phyloP scores from a whole-genome alignment of 2,113 vertebrate genomes.

The Dasyurus viverrinus region DNA sequence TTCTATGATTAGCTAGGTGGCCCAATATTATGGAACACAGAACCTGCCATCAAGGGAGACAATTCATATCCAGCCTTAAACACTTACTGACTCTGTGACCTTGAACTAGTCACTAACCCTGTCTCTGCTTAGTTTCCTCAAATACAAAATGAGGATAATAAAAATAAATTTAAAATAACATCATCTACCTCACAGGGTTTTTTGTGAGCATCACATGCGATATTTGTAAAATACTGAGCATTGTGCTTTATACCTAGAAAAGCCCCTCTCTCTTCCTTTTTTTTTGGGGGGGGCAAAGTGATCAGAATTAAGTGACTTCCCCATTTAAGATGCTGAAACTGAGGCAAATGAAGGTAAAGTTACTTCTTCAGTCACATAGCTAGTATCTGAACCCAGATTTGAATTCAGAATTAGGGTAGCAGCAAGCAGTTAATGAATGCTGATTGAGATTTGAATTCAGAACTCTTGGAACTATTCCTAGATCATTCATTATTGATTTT shows the following conservation, averaged over 20 bases:
- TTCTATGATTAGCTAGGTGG: neutral
- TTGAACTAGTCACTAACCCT: neutral
- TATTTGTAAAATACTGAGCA: neutral
- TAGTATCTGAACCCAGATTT: neutral
- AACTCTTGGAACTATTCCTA: neutral
- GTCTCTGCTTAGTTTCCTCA: neutral
- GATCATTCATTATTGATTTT: neutral
- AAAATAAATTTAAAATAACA: neutral
- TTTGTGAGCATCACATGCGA: neutral
- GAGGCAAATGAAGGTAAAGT: too few species aligned
- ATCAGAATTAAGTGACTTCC: too few species aligned
- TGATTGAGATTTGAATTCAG: neutral
- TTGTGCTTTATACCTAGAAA: neutral
- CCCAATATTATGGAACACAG: neutral
- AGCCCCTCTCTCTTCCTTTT: neutral
- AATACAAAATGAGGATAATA: neutral
- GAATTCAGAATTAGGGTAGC: neutral
- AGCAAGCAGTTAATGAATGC: neutral
- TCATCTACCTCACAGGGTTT: neutral
- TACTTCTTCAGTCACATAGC: too few species aligned
- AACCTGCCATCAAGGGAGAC: neutral
- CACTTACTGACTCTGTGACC: neutral
- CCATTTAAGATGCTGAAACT: neutral
- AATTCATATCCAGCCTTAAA: neutral
- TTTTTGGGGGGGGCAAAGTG: too few species aligned